Base-by-base conservation (phyloP, 2,797 vertebrate genomes). In the Synaphobranchus kaupii region DNA sequence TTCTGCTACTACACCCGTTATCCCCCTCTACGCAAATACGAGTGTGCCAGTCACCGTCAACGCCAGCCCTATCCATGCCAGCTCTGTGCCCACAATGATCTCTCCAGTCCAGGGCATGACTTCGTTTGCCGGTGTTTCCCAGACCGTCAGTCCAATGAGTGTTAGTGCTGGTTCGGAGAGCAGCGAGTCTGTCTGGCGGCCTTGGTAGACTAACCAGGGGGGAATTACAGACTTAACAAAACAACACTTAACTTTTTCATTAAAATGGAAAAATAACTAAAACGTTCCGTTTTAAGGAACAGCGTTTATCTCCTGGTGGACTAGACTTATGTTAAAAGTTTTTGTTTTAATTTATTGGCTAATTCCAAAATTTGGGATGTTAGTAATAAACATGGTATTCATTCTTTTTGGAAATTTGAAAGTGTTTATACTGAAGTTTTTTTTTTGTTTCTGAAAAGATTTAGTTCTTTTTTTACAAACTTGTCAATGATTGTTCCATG, bases 201-300 rank as follows among this genome's bases (percentile, higher is more conserved):
- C 98, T 0, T 98, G 98, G 98, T 98, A 97, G 93, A 89, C 50
- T 28, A 63, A 71, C 68, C 82, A 8, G 50, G 31, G 85, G 84
- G 87, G 54, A 63, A 13, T 44, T 84, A 52, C 81, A 48, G 78
- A 48, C 34, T 83, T 47, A 28, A 71, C 52, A 87, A 54, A 88
- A 89, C 15, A 47, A 86, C 66, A 85, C 68, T 84, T 39, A 54
- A 85, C 80, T 85, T 88, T 48, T 92, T 88, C 89, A 63, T 88
- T 71, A 89, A 89, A 91, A 90, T 91, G 71, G 89, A 90, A 73
- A 66, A 84, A 15, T 10, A 81, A 81, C 39, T 50, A 25, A 28
- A 76, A 63, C 85, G 97, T 97, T 98, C 97, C 97, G 97, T 98
- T 98, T 87, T 97, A 97, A 96, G 98, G 97, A 97, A 97, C 86